Conservation (phyloP, 2,888 invertebrate species). For the Drosophila merina region DNA sequence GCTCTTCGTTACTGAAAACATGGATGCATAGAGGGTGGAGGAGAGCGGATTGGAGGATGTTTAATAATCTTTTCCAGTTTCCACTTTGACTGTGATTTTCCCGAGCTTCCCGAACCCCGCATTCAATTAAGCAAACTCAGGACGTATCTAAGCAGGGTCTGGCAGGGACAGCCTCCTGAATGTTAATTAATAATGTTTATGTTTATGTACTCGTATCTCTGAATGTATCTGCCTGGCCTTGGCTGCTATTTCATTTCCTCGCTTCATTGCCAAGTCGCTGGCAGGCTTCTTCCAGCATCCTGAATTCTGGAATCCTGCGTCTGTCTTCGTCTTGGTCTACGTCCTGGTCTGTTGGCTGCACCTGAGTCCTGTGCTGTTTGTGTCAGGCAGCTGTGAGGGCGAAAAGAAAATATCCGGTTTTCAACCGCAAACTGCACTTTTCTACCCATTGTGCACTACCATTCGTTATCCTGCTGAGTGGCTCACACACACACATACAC, state of each 20-base stretch:
- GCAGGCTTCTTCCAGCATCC: slow-evolving; percentile 58
- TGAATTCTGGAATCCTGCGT: slow-evolving; percentile 12
- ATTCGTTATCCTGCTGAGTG: slow-evolving; percentile 53
- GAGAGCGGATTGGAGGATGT: slow-evolving; percentile 14
- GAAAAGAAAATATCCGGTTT: slow-evolving; percentile 67
- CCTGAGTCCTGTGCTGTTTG: slow-evolving; percentile 26
- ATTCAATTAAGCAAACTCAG: slow-evolving; percentile 25
- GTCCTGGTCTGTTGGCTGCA: slow-evolving; percentile 3
- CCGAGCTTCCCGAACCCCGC: slow-evolving; percentile 6
- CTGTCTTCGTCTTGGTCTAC: slow-evolving; percentile 3
- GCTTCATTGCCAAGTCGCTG: slow-evolving; percentile 43
- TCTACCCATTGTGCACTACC: slow-evolving; percentile 58
- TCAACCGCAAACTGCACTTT: slow-evolving; percentile 67
- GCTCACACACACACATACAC: slow-evolving; percentile 37
- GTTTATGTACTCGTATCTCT: slow-evolving; percentile 15
- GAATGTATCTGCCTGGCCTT: slow-evolving; percentile 8
- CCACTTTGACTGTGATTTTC: slow-evolving; percentile 15
- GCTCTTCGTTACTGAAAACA: slow-evolving; percentile 37
- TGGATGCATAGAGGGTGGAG: not conserved
- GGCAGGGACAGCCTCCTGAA: slow-evolving; percentile 28
- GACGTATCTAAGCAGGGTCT: slow-evolving; percentile 7
- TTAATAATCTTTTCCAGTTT: slow-evolving; percentile 24
- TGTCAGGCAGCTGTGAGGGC: slow-evolving; percentile 51
- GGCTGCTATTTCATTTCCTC: slow-evolving; percentile 56
- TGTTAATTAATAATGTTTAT: slow-evolving; percentile 39